These are phyloP conservation scores for Lethenteron reissneri DNA, from an alignment of 2,113 vertebrate species.

Conservation along the genomic window DNA sequence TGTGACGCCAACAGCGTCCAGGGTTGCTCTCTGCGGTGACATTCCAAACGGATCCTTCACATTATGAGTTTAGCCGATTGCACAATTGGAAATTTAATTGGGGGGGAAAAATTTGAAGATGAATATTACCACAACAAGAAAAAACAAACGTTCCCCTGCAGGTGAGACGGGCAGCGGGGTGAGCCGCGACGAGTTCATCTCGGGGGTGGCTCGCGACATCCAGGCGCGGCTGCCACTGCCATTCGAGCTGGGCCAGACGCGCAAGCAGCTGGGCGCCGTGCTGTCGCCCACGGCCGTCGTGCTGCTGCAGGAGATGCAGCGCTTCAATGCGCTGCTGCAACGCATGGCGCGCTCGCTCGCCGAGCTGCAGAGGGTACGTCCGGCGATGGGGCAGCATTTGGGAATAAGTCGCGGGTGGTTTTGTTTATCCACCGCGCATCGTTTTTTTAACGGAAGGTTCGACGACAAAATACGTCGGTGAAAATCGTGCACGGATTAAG, in stretches of 20 bases:
- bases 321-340: conserved; percentile 50
- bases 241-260: conserved; percentile 48
- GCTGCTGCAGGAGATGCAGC: conserved; percentile 69
- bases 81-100: no score
- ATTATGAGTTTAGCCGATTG: no score
- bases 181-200: conserved; percentile 56
- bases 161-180: conserved; percentile 45
- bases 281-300: conserved; percentile 45
- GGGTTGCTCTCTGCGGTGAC: no score
- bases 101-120: no score
- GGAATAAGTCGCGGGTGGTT: no score
- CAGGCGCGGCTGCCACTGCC: conserved; percentile 45
- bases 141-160: conserved; percentile 13
- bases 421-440: no score
- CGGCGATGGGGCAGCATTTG: background rate
- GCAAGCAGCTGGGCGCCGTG: conserved; percentile 30
- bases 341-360: conserved; percentile 45
- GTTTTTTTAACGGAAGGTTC: no score
- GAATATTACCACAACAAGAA: no score
- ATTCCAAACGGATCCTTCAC: no score
- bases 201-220: conserved; percentile 58
- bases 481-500: no score
- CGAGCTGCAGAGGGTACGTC: conserved; percentile 47
- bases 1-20: no score
- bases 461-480: no score